Evolutionary conservation across 2,797 vertebrate genomes (phyloP).

Genomic region (Lagodon rhomboides): DNA sequence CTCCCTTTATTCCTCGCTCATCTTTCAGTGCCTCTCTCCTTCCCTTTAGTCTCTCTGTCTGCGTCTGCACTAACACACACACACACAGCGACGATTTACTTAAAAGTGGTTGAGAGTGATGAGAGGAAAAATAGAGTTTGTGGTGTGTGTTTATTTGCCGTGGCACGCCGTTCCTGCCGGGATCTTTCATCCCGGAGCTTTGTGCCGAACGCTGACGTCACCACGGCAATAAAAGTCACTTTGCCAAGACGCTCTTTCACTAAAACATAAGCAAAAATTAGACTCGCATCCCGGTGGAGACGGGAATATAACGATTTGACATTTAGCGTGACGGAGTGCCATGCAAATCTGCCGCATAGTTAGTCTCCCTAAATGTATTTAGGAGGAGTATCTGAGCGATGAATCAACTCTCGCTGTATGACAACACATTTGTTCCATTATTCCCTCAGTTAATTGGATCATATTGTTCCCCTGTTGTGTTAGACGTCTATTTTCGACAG

Average conservation of each 20-base stretch:
- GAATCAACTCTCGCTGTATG: neutral
- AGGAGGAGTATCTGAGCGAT: constrained; percentile 5
- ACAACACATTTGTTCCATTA: constrained; percentile 15
- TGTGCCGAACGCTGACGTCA: constrained; percentile 18
- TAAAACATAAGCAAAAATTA: constrained; percentile 29
- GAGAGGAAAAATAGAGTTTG: constrained; percentile 6
- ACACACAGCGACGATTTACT: constrained; percentile 2
- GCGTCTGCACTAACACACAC: constrained; percentile 15
- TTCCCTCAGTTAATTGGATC: constrained; percentile 19
- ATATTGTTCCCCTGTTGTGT: constrained; percentile 33
- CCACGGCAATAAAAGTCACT: constrained; percentile 7
- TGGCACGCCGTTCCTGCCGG: neutral
- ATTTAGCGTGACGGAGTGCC: neutral
- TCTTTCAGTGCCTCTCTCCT: constrained; percentile 28
- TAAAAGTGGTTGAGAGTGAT: constrained; percentile 10
- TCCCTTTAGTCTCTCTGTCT: neutral
- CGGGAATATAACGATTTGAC: constrained; percentile 26
- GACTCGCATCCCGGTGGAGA: neutral
- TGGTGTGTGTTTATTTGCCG: constrained; percentile 13
- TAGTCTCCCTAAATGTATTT: neutral
- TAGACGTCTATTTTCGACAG: constrained; percentile 32
- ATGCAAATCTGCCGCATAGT: neutral
- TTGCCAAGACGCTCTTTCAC: neutral
- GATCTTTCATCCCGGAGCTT: constrained; percentile 7
- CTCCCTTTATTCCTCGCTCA: constrained; percentile 12